Percentiles rank a stretch among this genome's conserved stretches.
These are phyloP conservation scores for Neelides sp. DNA, from an alignment of 1,140 invertebrate species.

Conservation along the genomic window DNA sequence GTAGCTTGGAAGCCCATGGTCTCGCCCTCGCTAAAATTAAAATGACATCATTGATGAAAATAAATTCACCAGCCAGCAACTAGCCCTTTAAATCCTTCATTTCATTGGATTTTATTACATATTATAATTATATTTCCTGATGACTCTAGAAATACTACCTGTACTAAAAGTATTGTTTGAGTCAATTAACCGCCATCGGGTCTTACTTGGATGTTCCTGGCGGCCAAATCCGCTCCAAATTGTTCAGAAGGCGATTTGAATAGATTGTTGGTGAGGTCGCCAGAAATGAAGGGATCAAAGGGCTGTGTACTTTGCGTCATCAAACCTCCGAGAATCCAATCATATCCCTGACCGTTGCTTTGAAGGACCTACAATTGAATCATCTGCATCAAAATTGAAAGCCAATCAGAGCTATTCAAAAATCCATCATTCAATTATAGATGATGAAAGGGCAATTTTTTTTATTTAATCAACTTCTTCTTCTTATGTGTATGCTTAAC, in stretches of 20 bases:
- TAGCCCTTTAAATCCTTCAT: too few relatives aligned
- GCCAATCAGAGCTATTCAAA: background rate
- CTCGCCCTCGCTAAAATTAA: constrained; percentile 49
- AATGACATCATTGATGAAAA: too few relatives aligned
- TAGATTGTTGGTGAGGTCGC: constrained; percentile 82
- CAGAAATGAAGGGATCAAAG: constrained; percentile 83
- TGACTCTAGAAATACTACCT: too few relatives aligned
- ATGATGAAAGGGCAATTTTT: too few relatives aligned
- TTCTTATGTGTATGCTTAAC: too few relatives aligned
- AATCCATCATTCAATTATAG: background rate
- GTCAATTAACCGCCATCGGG: too few relatives aligned
- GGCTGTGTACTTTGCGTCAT: constrained; percentile 82
- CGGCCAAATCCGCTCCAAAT: constrained; percentile 62
- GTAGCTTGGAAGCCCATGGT: constrained; percentile 49
- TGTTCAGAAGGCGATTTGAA: constrained; percentile 67
- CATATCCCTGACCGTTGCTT: constrained; percentile 34
- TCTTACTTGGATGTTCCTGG: constrained; percentile 62
- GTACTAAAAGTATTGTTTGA: too few relatives aligned
- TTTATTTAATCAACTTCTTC: too few relatives aligned
- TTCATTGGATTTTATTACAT: too few relatives aligned
- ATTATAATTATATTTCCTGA: too few relatives aligned
- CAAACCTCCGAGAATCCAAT: constrained; percentile 73
- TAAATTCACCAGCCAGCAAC: too few relatives aligned
- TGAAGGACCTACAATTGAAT: background rate
- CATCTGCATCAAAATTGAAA: background rate